A percentile compares a stretch with the other conserved stretches of the same genome.
phyloP scores from a whole-genome alignment of 2,888 invertebrate genomes.

The Amiota communis region DNA sequence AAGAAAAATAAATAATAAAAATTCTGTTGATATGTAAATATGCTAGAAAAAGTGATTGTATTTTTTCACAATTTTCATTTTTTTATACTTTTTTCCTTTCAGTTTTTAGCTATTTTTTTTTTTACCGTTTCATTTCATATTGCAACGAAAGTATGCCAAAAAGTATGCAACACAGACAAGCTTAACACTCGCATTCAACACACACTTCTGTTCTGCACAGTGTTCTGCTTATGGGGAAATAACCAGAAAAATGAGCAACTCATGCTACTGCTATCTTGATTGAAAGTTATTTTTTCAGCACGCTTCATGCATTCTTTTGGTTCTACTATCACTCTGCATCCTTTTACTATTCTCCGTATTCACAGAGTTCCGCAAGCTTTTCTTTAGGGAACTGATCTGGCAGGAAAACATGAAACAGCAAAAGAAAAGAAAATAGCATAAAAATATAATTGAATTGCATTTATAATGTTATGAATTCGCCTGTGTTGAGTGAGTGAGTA shows the following conservation, averaged over 20 bases:
- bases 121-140: too few species aligned
- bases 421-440: constrained; percentile 20
- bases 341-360: constrained; percentile 6
- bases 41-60: constrained; percentile 14
- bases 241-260: too few species aligned
- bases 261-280: constrained; percentile 12
- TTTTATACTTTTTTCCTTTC: too few species aligned
- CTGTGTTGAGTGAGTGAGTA: constrained; percentile 8
- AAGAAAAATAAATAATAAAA: background rate
- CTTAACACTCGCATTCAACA: constrained; percentile 28
- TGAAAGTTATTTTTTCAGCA: constrained; percentile 22
- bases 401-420: background rate
- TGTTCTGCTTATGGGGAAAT: background rate
- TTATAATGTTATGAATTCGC: constrained; percentile 36
- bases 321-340: background rate
- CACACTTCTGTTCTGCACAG: constrained; percentile 50
- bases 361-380: background rate
- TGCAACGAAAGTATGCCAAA: constrained; percentile 43
- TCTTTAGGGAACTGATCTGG: constrained; percentile 1
- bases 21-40: constrained; percentile 26
- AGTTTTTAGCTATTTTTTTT: background rate
- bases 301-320: background rate
- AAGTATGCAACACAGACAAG: constrained; percentile 56
- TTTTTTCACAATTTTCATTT: background rate
- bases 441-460: constrained; percentile 43